Base-by-base conservation (phyloP, 2,888 invertebrate genomes). In the Stramonita haemastoma region DNA sequence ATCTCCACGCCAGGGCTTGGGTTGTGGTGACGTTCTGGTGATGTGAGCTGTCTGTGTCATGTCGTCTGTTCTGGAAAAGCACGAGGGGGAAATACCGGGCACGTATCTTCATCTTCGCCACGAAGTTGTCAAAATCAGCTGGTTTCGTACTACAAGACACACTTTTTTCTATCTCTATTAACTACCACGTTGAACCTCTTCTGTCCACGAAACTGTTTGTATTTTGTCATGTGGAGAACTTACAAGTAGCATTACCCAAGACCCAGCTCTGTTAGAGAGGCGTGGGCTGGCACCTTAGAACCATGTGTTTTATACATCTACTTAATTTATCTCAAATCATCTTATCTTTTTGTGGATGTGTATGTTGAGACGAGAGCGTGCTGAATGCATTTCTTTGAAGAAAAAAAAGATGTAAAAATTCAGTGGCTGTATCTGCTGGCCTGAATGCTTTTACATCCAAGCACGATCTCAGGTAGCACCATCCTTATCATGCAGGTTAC, bases 41-140 rank as follows among this genome's bases (percentile, higher is more conserved):
- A 73, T 15, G 77, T 79, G 26, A 13, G 13, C 73, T 73, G 26
- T 29, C n/a, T 73, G 26, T 73, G 73, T 70, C 26, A 26, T 70
- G 70, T 73, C 11, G 73, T 73, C 26, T n/a, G 73, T 26, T 19
- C 11, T 26, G 26, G 73, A 8, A n/a, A 73, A 26, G 73, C 73
- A n/a, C n/a, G 73, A n/a, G 26, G 26, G n/a, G 11, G 26, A 46
- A 46, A 22, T 36, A 29, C 46, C 6, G 32, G 86, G n/a, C 86
- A 32, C 66, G 66, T 66, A 1, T 86, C 60, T 86, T 86, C 66
- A 60, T 15, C 13, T 34, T 34, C 86, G 86, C 86, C 86, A 86
- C 86, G 86, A 86, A 32, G 32, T 22, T 83, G 86, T 86, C 86
- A 86, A 86, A 86, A 86, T 86, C 66, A n/a, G 86, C 66, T 66